A percentile compares a stretch with the other conserved stretches of the same genome.
Conservation (phyloP, 2,888 invertebrate species). For the Cataglyphis albicans region DNA sequence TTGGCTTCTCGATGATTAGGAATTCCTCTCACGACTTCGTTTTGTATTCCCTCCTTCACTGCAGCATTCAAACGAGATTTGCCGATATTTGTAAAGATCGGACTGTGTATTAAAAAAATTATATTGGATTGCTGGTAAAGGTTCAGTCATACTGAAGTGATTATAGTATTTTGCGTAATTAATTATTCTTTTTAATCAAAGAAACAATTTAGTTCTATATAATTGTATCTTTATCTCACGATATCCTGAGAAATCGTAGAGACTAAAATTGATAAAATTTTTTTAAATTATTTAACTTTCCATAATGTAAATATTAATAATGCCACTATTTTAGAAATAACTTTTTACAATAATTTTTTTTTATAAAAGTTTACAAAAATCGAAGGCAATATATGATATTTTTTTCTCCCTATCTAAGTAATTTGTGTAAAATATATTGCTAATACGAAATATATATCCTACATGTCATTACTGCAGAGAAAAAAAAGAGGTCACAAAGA, state of each 20-base stretch:
- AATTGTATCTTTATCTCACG: constrained; percentile 5
- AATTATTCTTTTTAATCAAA: constrained; percentile 25
- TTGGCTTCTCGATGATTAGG: constrained; percentile 47
- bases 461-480: constrained; percentile 55
- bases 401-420: neutral
- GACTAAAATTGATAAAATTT: neutral
- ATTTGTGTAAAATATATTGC: constrained; percentile 3
- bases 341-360: neutral
- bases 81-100: constrained; percentile 24
- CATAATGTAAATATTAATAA: neutral
- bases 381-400: neutral
- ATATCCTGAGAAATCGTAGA: neutral
- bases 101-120: constrained; percentile 6
- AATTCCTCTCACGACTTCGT: constrained; percentile 65
- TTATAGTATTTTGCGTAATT: neutral
- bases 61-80: constrained; percentile 32
- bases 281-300: neutral
- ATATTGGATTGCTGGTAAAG: constrained; percentile 1
- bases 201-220: neutral
- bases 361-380: neutral
- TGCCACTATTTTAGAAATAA: neutral
- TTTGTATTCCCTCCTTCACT: constrained; percentile 58
- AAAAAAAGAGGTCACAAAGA: constrained; percentile 61
- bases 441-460: constrained; percentile 51
- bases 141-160: neutral